Evolutionary conservation across 92 coral and sea anemone species (phyloP).

Genomic region (Umimayanthus kanabou): DNA sequence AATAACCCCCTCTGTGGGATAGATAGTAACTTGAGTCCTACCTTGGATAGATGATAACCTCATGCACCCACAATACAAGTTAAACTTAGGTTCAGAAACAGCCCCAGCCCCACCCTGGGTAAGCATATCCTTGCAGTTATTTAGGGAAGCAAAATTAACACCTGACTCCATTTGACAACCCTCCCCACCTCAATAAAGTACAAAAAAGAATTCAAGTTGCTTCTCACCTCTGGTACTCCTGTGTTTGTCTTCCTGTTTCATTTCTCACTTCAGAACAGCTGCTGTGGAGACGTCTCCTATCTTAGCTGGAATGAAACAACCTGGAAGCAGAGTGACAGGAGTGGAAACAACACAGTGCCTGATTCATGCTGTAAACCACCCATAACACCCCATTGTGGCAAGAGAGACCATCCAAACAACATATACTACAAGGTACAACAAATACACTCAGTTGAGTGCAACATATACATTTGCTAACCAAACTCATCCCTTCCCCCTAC

Average conservation of each 20-base stretch:
- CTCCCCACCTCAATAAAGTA: neutral
- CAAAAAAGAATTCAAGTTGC: neutral
- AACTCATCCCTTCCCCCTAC: no score
- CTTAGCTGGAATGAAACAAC: constrained; percentile 53
- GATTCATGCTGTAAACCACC: constrained; percentile 65
- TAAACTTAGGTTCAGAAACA: no score
- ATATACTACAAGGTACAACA: constrained; percentile 19
- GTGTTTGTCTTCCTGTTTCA: no score
- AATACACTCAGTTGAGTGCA: neutral
- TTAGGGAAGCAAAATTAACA: neutral
- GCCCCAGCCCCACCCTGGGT: no score
- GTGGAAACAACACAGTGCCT: constrained; percentile 47
- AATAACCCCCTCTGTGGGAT: no score
- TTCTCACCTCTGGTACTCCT: neutral
- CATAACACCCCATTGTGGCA: constrained; percentile 16
- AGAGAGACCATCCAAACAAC: constrained; percentile 43
- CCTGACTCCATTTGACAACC: neutral
- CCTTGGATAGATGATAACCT: no score
- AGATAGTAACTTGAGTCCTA: no score
- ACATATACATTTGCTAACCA: neutral
- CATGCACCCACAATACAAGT: no score
- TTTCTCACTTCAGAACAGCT: constrained; percentile 41
- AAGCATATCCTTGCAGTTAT: neutral
- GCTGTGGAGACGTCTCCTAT: constrained; percentile 54
- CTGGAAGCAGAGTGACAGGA: constrained; percentile 40